Conservation (phyloP, 2,113 vertebrate genomes). For the Lanius ludovicianus region DNA sequence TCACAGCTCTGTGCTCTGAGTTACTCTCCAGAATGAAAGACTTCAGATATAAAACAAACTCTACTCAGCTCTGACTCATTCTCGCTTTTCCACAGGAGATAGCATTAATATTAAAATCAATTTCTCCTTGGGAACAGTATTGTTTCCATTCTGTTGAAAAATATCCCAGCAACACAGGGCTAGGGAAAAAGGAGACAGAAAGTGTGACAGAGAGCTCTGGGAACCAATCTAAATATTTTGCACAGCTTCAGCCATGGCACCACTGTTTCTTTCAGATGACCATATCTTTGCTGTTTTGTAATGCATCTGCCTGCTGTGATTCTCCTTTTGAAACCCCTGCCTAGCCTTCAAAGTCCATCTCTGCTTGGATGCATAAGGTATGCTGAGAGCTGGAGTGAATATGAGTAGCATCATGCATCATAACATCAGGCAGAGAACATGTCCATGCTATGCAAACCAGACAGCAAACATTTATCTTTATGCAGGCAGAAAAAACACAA, state of each 20-base stretch:
- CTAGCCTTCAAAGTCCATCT: background rate
- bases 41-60: conserved; percentile 29
- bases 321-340: background rate
- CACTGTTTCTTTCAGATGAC: background rate
- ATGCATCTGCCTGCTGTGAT: background rate
- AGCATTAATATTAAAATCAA: conserved; percentile 7
- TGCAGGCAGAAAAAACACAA: background rate
- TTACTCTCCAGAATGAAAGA: conserved; percentile 9
- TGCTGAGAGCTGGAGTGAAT: background rate
- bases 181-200: background rate
- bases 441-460: background rate
- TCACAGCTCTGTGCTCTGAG: background rate
- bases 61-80: conserved; percentile 49
- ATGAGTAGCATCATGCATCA: background rate
- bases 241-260: background rate
- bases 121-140: background rate
- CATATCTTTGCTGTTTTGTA: background rate
- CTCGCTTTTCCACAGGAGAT: background rate
- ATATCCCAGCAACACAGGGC: conserved; percentile 57
- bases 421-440: background rate
- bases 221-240: background rate
- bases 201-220: background rate
- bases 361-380: background rate
- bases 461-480: background rate
- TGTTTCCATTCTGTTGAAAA: conserved; percentile 57